These are phyloP conservation scores for Pinctada fucata DNA, from an alignment of 2,888 invertebrate genomes.

Conservation along the genomic window DNA sequence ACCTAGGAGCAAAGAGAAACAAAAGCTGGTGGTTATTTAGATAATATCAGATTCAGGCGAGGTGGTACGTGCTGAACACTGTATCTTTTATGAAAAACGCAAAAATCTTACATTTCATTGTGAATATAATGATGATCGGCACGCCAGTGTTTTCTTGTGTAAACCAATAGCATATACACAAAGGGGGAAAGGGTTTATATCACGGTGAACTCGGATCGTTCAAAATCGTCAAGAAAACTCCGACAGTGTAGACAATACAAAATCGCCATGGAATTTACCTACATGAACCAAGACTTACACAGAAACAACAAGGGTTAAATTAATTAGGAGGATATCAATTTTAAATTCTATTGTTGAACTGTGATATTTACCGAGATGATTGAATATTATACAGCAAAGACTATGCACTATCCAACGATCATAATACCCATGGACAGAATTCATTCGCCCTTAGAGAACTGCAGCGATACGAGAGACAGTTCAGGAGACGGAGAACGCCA, in stretches of 20 bases:
- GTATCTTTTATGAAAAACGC: neutral
- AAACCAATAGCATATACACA: too few species aligned
- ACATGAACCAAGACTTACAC: too few species aligned
- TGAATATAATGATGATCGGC: neutral
- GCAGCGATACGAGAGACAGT: neutral
- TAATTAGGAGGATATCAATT: too few species aligned
- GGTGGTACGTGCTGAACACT: neutral
- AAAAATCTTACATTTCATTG: neutral
- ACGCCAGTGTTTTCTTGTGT: neutral
- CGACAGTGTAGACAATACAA: too few species aligned
- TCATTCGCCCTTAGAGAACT: neutral
- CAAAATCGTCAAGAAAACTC: too few species aligned
- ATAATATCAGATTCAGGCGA: neutral
- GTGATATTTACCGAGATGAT: neutral
- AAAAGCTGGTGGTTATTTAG: neutral
- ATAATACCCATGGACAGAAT: neutral
- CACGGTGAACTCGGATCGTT: too few species aligned
- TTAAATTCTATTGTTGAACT: too few species aligned
- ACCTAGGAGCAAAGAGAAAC: neutral
- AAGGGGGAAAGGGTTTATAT: too few species aligned
- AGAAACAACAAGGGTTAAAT: too few species aligned
- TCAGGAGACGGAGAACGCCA: neutral
- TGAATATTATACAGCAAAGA: conserved; percentile 17
- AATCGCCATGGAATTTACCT: too few species aligned
- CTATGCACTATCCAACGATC: neutral